phyloP scores from a whole-genome alignment of 64 coral and sea anemone species.

The Pocillopora verrucosa region DNA sequence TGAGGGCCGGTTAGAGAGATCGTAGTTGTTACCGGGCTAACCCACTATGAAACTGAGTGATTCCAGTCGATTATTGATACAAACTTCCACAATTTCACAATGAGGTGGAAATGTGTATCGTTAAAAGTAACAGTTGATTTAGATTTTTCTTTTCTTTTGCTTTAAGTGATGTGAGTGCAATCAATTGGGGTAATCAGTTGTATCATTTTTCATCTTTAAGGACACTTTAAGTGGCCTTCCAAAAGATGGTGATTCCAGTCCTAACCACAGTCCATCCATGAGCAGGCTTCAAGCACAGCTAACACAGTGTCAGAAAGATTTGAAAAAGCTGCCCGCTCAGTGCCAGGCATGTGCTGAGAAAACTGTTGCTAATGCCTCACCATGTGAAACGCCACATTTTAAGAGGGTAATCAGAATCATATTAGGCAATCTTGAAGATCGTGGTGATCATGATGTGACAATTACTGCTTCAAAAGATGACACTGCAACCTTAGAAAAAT shows the following conservation, averaged over 20 bases:
- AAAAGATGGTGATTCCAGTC: not conserved
- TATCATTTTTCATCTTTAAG: not conserved
- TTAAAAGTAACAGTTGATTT: too few relatives aligned
- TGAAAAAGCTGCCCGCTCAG: not conserved
- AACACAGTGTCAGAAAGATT: constrained; percentile 27
- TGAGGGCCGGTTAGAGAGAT: too few relatives aligned
- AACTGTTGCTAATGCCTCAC: constrained; percentile 20
- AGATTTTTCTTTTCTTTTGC: too few relatives aligned
- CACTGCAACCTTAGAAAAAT: constrained; percentile 50
- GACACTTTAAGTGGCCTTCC: not conserved
- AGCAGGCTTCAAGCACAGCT: constrained; percentile 42
- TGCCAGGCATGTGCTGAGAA: constrained; percentile 19
- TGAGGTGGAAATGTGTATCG: too few relatives aligned
- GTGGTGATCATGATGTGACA: constrained; percentile 27
- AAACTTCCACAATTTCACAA: too few relatives aligned
- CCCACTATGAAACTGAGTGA: too few relatives aligned
- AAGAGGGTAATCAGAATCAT: constrained; percentile 66
- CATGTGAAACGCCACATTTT: constrained; percentile 74
- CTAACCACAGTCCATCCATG: not conserved
- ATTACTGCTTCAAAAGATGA: constrained; percentile 43
- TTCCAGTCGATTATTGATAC: too few relatives aligned
- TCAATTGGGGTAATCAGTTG: too few relatives aligned
- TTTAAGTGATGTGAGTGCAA: too few relatives aligned
- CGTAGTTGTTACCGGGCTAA: too few relatives aligned
- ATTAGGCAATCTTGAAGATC: constrained; percentile 42